Evolutionary conservation across 2,797 vertebrate genomes (phyloP).

Genomic region (Rhinatrema bivittatum): DNA sequence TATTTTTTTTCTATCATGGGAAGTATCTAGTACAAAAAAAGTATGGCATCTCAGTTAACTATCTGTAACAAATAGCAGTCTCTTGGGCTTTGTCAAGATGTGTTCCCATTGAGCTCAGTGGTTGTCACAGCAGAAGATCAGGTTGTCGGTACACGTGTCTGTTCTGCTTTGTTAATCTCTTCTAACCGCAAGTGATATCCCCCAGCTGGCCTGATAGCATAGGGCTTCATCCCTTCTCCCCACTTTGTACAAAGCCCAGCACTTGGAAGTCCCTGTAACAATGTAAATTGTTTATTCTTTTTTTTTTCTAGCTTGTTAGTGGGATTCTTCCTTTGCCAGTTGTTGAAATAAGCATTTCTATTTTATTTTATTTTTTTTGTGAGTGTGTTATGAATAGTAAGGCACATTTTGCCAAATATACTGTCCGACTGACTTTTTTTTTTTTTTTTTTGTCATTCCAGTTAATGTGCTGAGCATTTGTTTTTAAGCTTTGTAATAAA

Average conservation of each 20-base stretch:
- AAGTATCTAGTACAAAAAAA: conserved; percentile 51
- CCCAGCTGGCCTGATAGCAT: conserved; percentile 44
- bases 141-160: conserved; percentile 63
- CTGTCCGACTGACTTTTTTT: conserved; percentile 42
- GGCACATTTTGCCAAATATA: conserved; percentile 58
- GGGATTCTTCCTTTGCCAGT: conserved; percentile 94
- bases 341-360: conserved; percentile 88
- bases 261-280: conserved; percentile 84
- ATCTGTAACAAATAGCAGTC: conserved; percentile 79
- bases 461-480: conserved; percentile 72
- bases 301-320: conserved; percentile 85
- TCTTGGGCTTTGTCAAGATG: conserved; percentile 69
- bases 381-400: conserved; percentile 69
- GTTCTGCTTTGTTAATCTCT: conserved; percentile 46
- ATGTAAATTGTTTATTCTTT: conserved; percentile 69
- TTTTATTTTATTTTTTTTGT: no score
- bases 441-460: conserved; percentile 67
- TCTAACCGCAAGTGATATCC: conserved; percentile 46
- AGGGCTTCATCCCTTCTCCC: conserved; percentile 41
- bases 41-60: conserved; percentile 71
- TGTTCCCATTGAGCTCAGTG: conserved; percentile 72
- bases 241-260: conserved; percentile 95
- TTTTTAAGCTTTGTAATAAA: conserved; percentile 69
- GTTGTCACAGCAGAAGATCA: conserved; percentile 53
- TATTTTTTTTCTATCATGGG: conserved; percentile 60